These are phyloP conservation scores for Pogonus chalceus DNA, from an alignment of 1,140 invertebrate genomes.

Conservation along the genomic window DNA sequence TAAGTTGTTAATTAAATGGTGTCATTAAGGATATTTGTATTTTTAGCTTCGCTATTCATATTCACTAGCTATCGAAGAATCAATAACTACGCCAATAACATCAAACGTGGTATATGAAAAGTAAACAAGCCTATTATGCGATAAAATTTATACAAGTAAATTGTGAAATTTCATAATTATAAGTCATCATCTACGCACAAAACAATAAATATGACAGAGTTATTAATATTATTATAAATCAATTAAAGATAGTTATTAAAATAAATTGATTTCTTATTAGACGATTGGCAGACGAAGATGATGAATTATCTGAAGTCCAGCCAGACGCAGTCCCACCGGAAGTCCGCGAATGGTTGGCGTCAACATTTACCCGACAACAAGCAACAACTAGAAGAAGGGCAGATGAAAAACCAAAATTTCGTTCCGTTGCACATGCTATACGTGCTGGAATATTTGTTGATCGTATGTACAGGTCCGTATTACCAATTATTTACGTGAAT, in stretches of 20 bases:
- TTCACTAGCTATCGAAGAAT: too few relatives aligned
- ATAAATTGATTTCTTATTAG: slow-evolving; percentile 32
- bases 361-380: slow-evolving; percentile 90
- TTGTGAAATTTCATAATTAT: background rate
- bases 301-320: slow-evolving; percentile 90
- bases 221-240: background rate
- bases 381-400: slow-evolving; percentile 61
- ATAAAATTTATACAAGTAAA: too few relatives aligned
- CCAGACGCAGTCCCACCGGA: slow-evolving; percentile 90
- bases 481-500: too few relatives aligned
- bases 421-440: slow-evolving; percentile 95
- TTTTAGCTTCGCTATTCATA: too few relatives aligned
- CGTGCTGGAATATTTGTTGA: slow-evolving; percentile 96
- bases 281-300: slow-evolving; percentile 77
- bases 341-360: slow-evolving; percentile 92
- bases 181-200: background rate
- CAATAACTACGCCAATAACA: background rate
- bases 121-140: too few relatives aligned
- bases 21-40: too few relatives aligned
- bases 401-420: slow-evolving; percentile 79
- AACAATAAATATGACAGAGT: background rate
- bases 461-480: slow-evolving; percentile 59
- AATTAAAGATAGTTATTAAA: background rate
- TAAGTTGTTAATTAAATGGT: too few relatives aligned
- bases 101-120: background rate